These are phyloP conservation scores for Diogma glabrata DNA, from an alignment of 2,888 invertebrate species.

Conservation along the genomic window DNA sequence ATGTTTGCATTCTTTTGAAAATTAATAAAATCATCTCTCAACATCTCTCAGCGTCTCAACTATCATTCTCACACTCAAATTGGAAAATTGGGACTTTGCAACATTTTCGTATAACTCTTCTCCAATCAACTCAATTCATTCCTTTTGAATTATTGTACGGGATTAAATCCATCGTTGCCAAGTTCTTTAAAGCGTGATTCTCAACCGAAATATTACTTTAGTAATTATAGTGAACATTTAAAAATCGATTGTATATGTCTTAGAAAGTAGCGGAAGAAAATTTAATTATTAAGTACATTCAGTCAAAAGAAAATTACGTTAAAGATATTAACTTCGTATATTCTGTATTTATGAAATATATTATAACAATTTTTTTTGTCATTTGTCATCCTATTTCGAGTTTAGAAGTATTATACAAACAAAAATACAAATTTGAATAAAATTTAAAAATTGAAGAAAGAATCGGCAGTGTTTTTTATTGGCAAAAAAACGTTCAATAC, in stretches of 20 bases:
- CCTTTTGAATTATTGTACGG: slow-evolving; percentile 30
- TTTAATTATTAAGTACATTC: not conserved
- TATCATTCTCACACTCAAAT: no score
- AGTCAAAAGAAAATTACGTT: not conserved
- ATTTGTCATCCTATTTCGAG: no score
- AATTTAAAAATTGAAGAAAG: no score
- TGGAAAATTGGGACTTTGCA: slow-evolving; percentile 21
- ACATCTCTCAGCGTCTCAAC: no score
- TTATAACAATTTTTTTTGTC: no score
- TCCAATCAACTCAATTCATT: slow-evolving; percentile 24
- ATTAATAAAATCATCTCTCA: no score
- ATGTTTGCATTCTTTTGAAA: no score
- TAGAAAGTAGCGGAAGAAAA: not conserved
- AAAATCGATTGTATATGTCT: not conserved
- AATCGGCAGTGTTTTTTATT: no score
- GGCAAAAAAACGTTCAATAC: no score
- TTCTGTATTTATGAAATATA: no score
- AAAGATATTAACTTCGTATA: not conserved
- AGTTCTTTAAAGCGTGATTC: slow-evolving; percentile 17
- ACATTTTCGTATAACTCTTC: slow-evolving; percentile 26
- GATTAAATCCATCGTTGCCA: slow-evolving; percentile 24
- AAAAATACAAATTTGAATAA: no score
- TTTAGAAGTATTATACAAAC: no score
- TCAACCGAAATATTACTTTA: slow-evolving; percentile 19
- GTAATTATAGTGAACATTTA: slow-evolving; percentile 18